Percentiles rank a stretch among this genome's conserved stretches.
Conservation (phyloP, 2,888 invertebrate genomes). For the Megastigmus dorsalis region DNA sequence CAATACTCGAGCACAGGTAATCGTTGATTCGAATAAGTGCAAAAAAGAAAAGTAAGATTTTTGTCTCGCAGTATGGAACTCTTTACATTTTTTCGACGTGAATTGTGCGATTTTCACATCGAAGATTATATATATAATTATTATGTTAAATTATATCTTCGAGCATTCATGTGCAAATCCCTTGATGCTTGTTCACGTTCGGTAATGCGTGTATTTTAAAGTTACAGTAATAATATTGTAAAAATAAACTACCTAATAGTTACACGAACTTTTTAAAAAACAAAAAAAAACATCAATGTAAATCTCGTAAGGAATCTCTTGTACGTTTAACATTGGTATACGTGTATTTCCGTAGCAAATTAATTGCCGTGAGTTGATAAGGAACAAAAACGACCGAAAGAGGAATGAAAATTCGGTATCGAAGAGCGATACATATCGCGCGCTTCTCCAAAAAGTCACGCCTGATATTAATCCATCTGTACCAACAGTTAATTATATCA, state of each 20-base stretch:
- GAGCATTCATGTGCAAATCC: constrained; percentile 34
- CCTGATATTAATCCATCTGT: constrained; percentile 54
- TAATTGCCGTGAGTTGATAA: constrained; percentile 35
- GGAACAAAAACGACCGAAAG: background rate
- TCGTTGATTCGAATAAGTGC: constrained; percentile 17
- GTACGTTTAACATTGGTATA: constrained; percentile 58
- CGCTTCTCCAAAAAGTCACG: constrained; percentile 56
- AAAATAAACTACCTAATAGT: constrained; percentile 7
- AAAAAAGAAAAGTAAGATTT: constrained; percentile 30
- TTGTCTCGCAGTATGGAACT: constrained; percentile 18
- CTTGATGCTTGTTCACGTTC: constrained; percentile 41
- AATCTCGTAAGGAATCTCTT: constrained; percentile 42
- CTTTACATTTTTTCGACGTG: constrained; percentile 16
- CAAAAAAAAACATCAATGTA: constrained; percentile 53
- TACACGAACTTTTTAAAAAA: constrained; percentile 49
- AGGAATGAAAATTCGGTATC: background rate
- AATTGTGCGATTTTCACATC: constrained; percentile 21
- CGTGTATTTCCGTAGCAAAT: constrained; percentile 56
- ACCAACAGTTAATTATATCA: constrained; percentile 53
- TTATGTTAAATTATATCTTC: constrained; percentile 8
- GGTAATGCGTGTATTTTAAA: constrained; percentile 50
- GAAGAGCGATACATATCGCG: constrained; percentile 15
- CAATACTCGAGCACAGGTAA: constrained; percentile 20
- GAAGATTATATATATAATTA: background rate
- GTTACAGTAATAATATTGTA: constrained; percentile 38